Base-by-base conservation (phyloP, 2,797 vertebrate species). In the Acrocephalus scirpaceus region DNA sequence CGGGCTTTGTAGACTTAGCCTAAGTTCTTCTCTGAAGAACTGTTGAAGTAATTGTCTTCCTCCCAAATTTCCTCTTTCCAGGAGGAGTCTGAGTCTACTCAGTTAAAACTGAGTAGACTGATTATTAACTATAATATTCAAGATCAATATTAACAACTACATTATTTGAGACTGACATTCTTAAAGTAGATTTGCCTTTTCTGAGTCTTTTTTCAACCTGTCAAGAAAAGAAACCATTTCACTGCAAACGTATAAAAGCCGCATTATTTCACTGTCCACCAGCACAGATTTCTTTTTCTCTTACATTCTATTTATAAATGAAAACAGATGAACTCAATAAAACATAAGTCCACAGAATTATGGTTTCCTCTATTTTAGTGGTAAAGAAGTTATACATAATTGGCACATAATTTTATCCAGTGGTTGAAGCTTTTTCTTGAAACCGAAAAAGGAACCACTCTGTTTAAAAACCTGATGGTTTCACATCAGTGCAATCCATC, bases 261-360 rank as follows among this genome's bases (percentile, higher is more conserved):
- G 2, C 74, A 94, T 96, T 96, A 88, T 96, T 92, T 93, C 95
- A 92, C 92, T 97, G 85, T 97, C 96, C 89, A 88, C 74, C 75
- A 60, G 76, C 51, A 88, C 13, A 90, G 93, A 95, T 90, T 88
- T 92, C 95, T 90, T 94, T 81, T 83, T 80, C 66, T 96, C 88
- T 91, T 80, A 74, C 65, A 80, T 95, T 95, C 90, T 86, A 71
- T 97, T 97, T 96, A 97, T 97, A 97, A 98, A 97, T 96, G 92
- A 97, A 97, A 98, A 97, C 98, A 98, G 97, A 98, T 96, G 96
- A 97, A 96, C 90, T 95, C 95, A 97, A 97, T 98, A 97, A 97
- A 97, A 97, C 1, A 1, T 91, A 97, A 96, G 91, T 56, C 91
- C 91, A 90, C 76, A 95, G 75, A 97, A 98, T 97, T 97, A 98